Conservation (phyloP, 2,113 vertebrate species). For the Orthonyx spaldingii region DNA sequence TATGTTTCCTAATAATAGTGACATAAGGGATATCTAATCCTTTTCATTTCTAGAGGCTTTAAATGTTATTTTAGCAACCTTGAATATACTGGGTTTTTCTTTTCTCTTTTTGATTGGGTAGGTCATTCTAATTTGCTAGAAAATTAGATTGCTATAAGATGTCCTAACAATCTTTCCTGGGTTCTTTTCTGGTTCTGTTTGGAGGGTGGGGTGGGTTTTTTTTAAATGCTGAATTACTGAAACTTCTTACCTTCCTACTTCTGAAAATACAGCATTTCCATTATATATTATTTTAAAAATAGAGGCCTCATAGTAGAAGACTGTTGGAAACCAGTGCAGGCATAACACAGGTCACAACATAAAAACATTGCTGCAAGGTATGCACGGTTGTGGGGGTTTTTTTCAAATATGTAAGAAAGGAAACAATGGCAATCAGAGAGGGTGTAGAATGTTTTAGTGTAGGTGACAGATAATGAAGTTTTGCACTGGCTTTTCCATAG, state of each 20-base stretch:
- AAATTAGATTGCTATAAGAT: neutral
- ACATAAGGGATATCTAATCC: neutral
- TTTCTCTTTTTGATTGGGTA: neutral
- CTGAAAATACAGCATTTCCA: neutral
- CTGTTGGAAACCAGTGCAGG: neutral
- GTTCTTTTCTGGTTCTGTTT: neutral
- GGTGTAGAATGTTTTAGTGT: neutral
- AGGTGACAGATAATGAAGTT: neutral
- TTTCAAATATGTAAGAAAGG: neutral
- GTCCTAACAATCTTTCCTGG: neutral
- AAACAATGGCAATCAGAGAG: neutral
- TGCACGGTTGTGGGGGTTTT: neutral
- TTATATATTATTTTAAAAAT: neutral
- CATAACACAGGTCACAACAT: neutral
- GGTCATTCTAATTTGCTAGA: neutral
- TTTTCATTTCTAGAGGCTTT: neutral
- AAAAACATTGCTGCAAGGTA: neutral
- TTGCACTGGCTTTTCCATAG: neutral
- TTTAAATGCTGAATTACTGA: neutral
- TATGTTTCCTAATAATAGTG: neutral
- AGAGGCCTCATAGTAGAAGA: neutral
- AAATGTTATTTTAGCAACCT: neutral
- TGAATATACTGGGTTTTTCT: neutral
- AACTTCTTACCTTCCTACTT: neutral
- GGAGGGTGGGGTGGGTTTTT: fast-evolving